Evolutionary conservation across 2,888 invertebrate genomes (phyloP), one percentile per base, ranked within the genome.

Genomic region (Nebria salina): DNA sequence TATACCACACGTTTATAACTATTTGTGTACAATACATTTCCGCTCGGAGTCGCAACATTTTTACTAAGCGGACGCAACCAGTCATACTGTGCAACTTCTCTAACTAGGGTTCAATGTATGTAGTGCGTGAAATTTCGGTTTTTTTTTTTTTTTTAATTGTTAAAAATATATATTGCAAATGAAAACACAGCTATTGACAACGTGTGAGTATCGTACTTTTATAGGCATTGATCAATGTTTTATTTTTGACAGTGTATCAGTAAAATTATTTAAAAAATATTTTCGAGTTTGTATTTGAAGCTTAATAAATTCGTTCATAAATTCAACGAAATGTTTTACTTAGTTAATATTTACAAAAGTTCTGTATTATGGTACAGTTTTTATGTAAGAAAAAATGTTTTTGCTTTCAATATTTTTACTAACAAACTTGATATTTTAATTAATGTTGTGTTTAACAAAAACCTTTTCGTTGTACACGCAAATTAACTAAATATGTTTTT

Each of bases 51-150:
- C 70, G 70, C 34, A 25, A 26, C 7, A 70, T 34, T 70, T 70
- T 70, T 34, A 70, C 6, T 70, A 25, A 66, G 15, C n/a, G 7
- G 7, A 25, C 15, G 66, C 70, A 70, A n/a, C 70, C 26, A 70
- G 70, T 25, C 70, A 34, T 26, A 70, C 34, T 34, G 25, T 25
- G 34, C 26, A 11, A 54, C 7, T 26, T 9, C 70, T 11, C 25
- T 70, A 25, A 70, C 70, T 6, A 34, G 20, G n/a, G 70, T 25
- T 70, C 70, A 70, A 70, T 70, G 70, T 25, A 70, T 70, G 70
- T 25, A 70, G 70, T 70, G 34, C 70, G 70, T 70, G 20, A 70
- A 25, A 70, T 70, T 25, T 34, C 15, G 13, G 54, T 54, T 4
- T 54, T 54, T 54, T 6, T 4, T 54, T 54, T 54, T 6, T 13